Conservation (phyloP, 2,113 vertebrate species). For the Etia nguti region DNA sequence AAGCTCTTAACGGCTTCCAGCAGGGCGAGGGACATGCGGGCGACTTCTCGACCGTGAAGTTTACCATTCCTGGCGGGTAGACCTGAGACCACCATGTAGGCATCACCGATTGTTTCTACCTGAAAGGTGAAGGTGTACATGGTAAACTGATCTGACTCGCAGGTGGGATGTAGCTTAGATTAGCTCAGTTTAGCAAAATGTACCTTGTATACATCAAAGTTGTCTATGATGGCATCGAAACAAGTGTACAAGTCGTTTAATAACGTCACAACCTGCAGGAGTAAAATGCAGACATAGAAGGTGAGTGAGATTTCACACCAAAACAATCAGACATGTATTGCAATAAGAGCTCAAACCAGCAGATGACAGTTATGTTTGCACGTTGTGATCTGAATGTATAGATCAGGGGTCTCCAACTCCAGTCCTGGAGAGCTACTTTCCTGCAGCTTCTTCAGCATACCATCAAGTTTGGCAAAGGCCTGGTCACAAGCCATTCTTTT, state of each 20-base stretch:
- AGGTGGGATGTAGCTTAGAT: not conserved
- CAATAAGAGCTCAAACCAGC: not conserved
- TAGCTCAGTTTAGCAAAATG: not conserved
- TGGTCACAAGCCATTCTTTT: not conserved
- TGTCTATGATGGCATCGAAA: constrained; percentile 95
- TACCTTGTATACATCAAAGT: constrained; percentile 96
- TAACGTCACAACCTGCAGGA: constrained; percentile 81
- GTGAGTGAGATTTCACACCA: not conserved
- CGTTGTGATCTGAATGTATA: not conserved
- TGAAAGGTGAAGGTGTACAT: constrained; percentile 17
- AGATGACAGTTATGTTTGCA: not conserved
- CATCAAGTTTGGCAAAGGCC: not conserved
- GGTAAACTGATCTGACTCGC: not conserved
- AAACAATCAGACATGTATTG: not conserved
- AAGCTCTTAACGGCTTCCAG: constrained; percentile 86
- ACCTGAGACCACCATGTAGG: constrained; percentile 96
- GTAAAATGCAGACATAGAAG: not conserved
- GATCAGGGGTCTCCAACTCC: not conserved
- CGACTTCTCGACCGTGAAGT: constrained; percentile 81
- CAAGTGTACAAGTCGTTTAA: constrained; percentile 92
- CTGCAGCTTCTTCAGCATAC: not conserved
- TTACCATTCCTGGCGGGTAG: constrained; percentile 87
- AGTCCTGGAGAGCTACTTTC: accelerated
- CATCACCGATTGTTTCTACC: constrained; percentile 95
- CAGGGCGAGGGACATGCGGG: constrained; percentile 88